Evolutionary conservation across 2,797 vertebrate species (phyloP).

Genomic region (Graptemys geographica): DNA sequence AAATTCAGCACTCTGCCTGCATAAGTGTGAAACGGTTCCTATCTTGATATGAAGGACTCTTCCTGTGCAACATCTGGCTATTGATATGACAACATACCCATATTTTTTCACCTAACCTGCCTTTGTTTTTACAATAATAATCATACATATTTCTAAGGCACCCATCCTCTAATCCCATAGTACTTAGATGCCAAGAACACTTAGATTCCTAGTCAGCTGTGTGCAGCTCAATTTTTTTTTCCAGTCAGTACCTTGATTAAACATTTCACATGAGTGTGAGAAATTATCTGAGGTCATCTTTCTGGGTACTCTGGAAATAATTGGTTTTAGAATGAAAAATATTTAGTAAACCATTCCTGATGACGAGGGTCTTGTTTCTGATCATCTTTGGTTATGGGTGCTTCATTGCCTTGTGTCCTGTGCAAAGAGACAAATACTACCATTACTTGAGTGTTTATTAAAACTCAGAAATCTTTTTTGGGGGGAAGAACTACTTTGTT

Average conservation of each 20-base stretch:
- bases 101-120: neutral
- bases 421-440: slow-evolving; percentile 54
- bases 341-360: slow-evolving; percentile 98
- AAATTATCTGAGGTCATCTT: neutral
- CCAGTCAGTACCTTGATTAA: neutral
- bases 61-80: neutral
- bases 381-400: slow-evolving; percentile 79
- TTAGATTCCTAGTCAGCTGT: neutral
- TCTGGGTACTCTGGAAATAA: neutral
- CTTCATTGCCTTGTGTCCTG: slow-evolving; percentile 83
- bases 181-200: neutral
- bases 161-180: neutral
- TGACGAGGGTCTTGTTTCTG: slow-evolving; percentile 85
- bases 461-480: neutral
- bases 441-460: neutral
- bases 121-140: slow-evolving; percentile 18
- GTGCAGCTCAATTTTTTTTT: neutral
- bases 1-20: neutral
- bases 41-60: neutral
- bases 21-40: neutral
- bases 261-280: neutral
- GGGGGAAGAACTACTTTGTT: neutral
- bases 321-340: slow-evolving; percentile 93
- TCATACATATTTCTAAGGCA: neutral
- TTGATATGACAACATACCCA: neutral